Evolutionary conservation across 2,888 invertebrate genomes (phyloP).

Genomic region (Pseudoips prasinana): DNA sequence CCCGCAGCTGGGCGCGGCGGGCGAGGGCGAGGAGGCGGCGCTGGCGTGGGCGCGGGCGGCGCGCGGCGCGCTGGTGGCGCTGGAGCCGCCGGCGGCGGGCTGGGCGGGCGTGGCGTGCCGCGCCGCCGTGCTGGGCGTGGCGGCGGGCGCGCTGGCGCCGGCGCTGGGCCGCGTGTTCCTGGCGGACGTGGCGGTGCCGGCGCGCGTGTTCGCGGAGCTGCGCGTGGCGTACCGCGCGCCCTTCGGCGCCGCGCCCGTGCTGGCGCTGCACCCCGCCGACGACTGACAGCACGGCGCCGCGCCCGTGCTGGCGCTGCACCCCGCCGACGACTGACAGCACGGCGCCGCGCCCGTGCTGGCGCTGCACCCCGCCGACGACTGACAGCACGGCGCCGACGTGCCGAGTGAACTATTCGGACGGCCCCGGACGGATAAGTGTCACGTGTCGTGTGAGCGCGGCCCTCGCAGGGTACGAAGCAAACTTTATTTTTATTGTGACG

Average conservation of each 20-base stretch:
- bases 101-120: slow-evolving; percentile 35
- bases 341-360: slow-evolving; percentile 37
- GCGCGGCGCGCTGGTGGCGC: slow-evolving; percentile 39
- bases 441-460: no score
- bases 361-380: slow-evolving; percentile 55
- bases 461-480: no score
- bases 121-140: slow-evolving; percentile 40
- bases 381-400: slow-evolving; percentile 8
- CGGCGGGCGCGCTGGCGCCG: slow-evolving; percentile 39
- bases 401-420: no score
- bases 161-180: slow-evolving; percentile 85
- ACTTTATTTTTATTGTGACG: no score
- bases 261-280: slow-evolving; percentile 60
- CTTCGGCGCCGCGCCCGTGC: slow-evolving; percentile 79
- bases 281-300: slow-evolving; percentile 24
- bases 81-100: slow-evolving; percentile 86
- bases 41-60: slow-evolving; percentile 85
- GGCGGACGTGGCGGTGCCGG: slow-evolving; percentile 92
- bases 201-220: slow-evolving; percentile 85
- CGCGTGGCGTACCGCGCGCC: slow-evolving; percentile 92
- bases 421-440: no score
- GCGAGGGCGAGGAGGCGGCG: slow-evolving; percentile 26
- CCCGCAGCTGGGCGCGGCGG: slow-evolving; percentile 25
- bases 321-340: slow-evolving; percentile 38
- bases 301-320: slow-evolving; percentile 59